Base-by-base conservation (phyloP, 2,888 invertebrate species). In the Carabus problematicus region DNA sequence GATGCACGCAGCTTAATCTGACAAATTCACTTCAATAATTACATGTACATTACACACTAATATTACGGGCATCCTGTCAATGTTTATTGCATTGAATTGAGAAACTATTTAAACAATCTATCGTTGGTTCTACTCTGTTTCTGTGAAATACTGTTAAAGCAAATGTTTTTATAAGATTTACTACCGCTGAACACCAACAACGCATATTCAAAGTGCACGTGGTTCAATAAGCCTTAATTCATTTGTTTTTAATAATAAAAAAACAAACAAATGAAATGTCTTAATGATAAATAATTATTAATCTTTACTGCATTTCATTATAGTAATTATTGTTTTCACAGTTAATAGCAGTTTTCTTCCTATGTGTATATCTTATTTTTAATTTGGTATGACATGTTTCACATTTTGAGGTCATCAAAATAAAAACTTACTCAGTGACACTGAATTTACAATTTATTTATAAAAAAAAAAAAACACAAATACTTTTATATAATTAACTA, bases 181-280 rank as follows among this genome's bases (percentile, higher is more conserved):
- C 52, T 56, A 64, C 56, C 55, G 45, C 64, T 64, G 54, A 41
- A 64, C 43, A 19, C 41, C 29, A 52, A 39, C 29, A 14, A 64
- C 29, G 54, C 41, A 64, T 64, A 54, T 61, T 62, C 47, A 62
- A 49, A 56, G 64, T 45, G 55, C 64, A 64, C 56, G 42, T 14
- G 45, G 56, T 55, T 64, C 56, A 64, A 56, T 43, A 47, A 40
- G 18, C 12, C 12, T 29, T 49, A 39, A 62, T 62, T 62, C 18
- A 62, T 62, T 62, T 62, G 62, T 49, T 62, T 59, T 49, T 49
- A 49, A 39, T 49, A 11, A 16, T 29, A 49, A 49, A 47, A n/a
- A 8, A 19, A 62, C 45, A 39, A 62, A 9, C 45, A 12, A 61
- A n/a, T 52, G 52, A 11, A 12, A 52, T 52, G 6, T 29, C 29